These are phyloP conservation scores for Neofelis nebulosa DNA, from an alignment of 2,113 vertebrate genomes.

Conservation along the genomic window DNA sequence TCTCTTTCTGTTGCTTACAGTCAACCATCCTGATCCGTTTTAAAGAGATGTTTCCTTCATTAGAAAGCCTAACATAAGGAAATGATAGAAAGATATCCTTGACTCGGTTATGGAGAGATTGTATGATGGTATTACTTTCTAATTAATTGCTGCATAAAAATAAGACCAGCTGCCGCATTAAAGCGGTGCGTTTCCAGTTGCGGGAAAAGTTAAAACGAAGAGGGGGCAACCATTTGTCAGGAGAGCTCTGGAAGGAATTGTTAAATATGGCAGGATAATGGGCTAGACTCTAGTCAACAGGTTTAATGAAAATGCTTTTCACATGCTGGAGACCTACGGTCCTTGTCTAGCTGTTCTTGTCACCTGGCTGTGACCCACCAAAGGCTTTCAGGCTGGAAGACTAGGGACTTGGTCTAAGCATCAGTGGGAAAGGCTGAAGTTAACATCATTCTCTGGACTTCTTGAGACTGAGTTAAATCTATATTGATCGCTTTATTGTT, in stretches of 20 bases:
- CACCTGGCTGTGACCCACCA: neutral
- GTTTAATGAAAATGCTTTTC: conserved; percentile 26
- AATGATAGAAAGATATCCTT: neutral
- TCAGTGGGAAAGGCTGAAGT: neutral
- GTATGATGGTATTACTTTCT: neutral
- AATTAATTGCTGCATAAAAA: neutral
- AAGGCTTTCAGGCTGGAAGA: neutral
- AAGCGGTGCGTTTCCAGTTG: neutral
- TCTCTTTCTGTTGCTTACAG: conserved; percentile 7
- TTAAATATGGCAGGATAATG: neutral
- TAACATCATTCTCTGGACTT: neutral
- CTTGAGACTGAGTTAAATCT: conserved; percentile 5
- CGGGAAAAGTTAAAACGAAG: conserved; percentile 2
- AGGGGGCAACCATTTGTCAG: neutral
- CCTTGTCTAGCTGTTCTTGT: neutral
- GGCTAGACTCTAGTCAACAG: neutral
- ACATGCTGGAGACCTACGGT: neutral
- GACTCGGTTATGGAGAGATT: neutral
- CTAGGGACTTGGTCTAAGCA: neutral
- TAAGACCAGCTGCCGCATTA: neutral
- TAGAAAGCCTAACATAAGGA: neutral
- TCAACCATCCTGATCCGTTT: neutral
- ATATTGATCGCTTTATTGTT: neutral
- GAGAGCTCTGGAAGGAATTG: neutral
- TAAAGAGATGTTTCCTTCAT: neutral